A percentile compares a stretch with the other conserved stretches of the same genome.
These are phyloP conservation scores for Vesta saturnalis DNA, from an alignment of 2,888 invertebrate genomes.

Conservation along the genomic window DNA sequence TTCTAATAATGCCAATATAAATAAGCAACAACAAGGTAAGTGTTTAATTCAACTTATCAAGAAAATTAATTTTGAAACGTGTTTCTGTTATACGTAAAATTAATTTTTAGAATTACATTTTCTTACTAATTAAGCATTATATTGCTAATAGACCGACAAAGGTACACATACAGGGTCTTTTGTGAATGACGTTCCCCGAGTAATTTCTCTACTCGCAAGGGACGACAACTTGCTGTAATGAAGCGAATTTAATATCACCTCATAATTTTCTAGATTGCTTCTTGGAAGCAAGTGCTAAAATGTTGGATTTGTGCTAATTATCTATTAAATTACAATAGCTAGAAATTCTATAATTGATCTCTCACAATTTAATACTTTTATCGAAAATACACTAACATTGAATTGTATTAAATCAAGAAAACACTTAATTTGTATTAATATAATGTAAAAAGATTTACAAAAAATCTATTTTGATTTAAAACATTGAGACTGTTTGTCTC, in stretches of 20 bases:
- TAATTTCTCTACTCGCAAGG: background rate
- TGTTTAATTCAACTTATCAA: constrained; percentile 46
- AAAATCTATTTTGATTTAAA: too few relatives aligned
- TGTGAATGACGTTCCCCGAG: constrained; percentile 10
- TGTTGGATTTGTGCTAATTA: background rate
- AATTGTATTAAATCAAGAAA: too few relatives aligned
- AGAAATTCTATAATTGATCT: too few relatives aligned
- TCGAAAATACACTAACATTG: too few relatives aligned
- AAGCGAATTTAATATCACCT: constrained; percentile 1
- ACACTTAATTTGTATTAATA: too few relatives aligned
- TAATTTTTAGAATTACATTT: background rate
- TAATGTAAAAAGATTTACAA: too few relatives aligned
- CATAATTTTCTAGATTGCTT: background rate
- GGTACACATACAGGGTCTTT: background rate
- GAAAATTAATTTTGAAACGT: background rate
- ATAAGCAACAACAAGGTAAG: constrained; percentile 73
- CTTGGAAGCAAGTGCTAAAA: background rate
- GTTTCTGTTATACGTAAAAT: background rate
- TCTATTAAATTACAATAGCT: background rate
- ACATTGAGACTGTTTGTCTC: too few relatives aligned
- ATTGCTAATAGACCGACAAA: background rate
- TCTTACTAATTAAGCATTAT: background rate
- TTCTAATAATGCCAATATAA: constrained; percentile 75
- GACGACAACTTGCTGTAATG: background rate
- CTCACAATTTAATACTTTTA: too few relatives aligned